Conservation (phyloP, 2,113 vertebrate genomes). For the Pseudopipra pipra region DNA sequence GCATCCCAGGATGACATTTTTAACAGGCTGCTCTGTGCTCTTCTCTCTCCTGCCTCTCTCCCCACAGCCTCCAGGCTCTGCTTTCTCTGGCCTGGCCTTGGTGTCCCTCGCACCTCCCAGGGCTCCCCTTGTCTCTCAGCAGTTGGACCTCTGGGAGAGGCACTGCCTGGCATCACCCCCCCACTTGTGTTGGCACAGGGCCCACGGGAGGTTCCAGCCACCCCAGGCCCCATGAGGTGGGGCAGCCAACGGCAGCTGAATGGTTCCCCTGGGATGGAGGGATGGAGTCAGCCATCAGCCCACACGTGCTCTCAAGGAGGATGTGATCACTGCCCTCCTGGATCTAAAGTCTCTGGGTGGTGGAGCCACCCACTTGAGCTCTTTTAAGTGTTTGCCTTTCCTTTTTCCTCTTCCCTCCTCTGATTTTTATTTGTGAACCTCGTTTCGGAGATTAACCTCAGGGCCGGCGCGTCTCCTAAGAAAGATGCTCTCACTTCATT, state of each 20-base stretch:
- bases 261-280: not conserved
- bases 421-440: conserved; percentile 51
- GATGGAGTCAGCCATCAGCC: not conserved
- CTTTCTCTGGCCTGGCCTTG: not conserved
- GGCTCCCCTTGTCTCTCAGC: not conserved
- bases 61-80: not conserved
- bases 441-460: conserved; percentile 2
- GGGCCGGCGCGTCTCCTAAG: not conserved
- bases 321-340: not conserved
- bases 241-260: not conserved
- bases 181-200: not conserved
- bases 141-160: not conserved
- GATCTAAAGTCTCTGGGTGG: not conserved
- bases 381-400: not conserved
- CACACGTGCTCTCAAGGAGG: not conserved
- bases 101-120: not conserved
- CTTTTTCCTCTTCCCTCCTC: not conserved
- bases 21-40: not conserved
- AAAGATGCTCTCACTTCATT: conserved; percentile 63
- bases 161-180: not conserved
- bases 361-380: not conserved
- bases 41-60: not conserved
- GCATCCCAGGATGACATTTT: not conserved
- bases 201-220: not conserved
- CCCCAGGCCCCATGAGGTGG: not conserved